A percentile compares a stretch with the other conserved stretches of the same genome.
Conservation (phyloP, 2,888 invertebrate species). For the Graphium colonna region DNA sequence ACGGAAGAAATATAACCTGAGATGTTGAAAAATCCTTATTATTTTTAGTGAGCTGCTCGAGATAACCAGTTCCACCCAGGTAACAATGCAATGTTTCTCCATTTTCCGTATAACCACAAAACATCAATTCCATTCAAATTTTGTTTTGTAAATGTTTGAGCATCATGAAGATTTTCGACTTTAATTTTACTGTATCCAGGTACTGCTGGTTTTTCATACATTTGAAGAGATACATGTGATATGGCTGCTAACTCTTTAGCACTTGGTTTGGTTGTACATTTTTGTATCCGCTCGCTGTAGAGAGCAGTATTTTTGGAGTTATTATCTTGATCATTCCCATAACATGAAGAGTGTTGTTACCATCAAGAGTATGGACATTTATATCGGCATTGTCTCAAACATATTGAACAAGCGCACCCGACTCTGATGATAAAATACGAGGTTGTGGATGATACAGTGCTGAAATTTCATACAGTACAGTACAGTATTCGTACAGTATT, state of each 20-base stretch:
- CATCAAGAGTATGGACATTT: conserved; percentile 26
- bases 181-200: conserved; percentile 33
- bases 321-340: conserved; percentile 27
- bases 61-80: conserved; percentile 32
- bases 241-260: conserved; percentile 32
- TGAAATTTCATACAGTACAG: conserved; percentile 39
- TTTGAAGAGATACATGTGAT: conserved; percentile 33
- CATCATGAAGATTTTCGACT: conserved; percentile 35
- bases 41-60: conserved; percentile 37
- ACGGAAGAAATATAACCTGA: conserved; percentile 39
- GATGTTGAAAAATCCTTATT: conserved; percentile 32
- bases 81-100: conserved; percentile 33
- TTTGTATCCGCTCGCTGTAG: conserved; percentile 35
- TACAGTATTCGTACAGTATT: conserved; percentile 33
- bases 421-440: conserved; percentile 42
- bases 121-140: conserved; percentile 27
- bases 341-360: conserved; percentile 26
- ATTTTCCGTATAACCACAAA: conserved; percentile 40
- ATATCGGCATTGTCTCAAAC: conserved; percentile 33
- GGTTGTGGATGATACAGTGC: conserved; percentile 38
- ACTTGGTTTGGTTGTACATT: conserved; percentile 36
- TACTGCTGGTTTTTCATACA: conserved; percentile 32
- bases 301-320: conserved; percentile 28
- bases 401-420: conserved; percentile 41
- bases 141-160: conserved; percentile 28